phyloP scores from a whole-genome alignment of 2,113 vertebrate species.

The Bombycilla garrulus region DNA sequence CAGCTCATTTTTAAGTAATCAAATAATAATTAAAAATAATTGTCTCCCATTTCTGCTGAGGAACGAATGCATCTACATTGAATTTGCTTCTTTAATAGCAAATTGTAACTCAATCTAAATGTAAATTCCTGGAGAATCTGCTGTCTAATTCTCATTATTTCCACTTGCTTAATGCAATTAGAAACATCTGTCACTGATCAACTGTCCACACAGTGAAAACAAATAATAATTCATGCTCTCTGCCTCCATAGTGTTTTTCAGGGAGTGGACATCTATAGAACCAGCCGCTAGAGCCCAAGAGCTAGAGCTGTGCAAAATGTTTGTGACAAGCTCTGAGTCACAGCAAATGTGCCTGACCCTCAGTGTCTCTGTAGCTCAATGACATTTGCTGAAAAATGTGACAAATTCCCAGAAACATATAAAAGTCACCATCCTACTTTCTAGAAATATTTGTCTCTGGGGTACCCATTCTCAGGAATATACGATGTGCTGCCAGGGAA shows the following conservation, averaged over 20 bases:
- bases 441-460: not conserved
- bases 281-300: not conserved
- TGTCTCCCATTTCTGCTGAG: not conserved
- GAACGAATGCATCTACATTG: not conserved
- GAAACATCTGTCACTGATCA: constrained; percentile 68
- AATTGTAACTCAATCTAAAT: constrained; percentile 65
- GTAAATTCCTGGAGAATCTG: constrained; percentile 63
- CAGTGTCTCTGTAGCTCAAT: not conserved
- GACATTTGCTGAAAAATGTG: not conserved
- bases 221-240: constrained; percentile 48
- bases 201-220: constrained; percentile 50
- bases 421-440: not conserved
- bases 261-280: not conserved
- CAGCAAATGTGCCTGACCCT: not conserved
- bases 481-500: not conserved
- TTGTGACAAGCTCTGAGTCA: constrained; percentile 25
- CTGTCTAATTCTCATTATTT: constrained; percentile 69
- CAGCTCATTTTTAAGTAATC: constrained; percentile 32
- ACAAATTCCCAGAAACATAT: not conserved
- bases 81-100: constrained; percentile 32
- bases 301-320: not conserved
- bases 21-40: constrained; percentile 55
- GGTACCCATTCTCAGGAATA: not conserved
- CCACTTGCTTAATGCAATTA: constrained; percentile 69
- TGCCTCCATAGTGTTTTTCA: constrained; percentile 6